Percentiles rank a stretch among this genome's conserved stretches.
phyloP scores from a whole-genome alignment of 1,140 invertebrate species.

The Drosophila willistoni region DNA sequence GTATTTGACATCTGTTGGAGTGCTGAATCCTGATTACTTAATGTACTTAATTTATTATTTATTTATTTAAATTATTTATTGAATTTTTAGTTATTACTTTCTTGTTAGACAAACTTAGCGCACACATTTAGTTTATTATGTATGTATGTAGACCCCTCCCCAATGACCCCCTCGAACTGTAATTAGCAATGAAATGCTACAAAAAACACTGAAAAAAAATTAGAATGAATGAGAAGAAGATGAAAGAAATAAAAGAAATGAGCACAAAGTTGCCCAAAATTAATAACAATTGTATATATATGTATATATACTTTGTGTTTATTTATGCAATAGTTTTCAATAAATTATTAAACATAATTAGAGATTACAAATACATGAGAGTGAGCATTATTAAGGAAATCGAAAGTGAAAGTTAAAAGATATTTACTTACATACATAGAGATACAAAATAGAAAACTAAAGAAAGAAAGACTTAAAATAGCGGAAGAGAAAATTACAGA shows the following conservation, averaged over 20 bases:
- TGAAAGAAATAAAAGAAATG: conserved; percentile 45
- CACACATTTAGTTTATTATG: conserved; percentile 67
- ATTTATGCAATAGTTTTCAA: conserved; percentile 59
- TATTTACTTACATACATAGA: conserved; percentile 8
- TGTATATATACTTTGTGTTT: conserved; percentile 34
- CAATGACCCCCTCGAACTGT: conserved; percentile 13
- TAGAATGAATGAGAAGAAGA: conserved; percentile 16
- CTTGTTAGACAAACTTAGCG: conserved; percentile 45
- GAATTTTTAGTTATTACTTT: conserved; percentile 36
- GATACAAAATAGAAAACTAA: conserved; percentile 5
- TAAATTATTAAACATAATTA: conserved; percentile 56
- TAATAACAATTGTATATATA: conserved; percentile 34
- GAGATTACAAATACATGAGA: conserved; percentile 47
- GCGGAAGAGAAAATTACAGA: not conserved
- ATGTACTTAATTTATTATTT: conserved; percentile 38
- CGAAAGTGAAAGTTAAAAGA: conserved; percentile 32
- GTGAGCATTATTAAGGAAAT: conserved; percentile 34
- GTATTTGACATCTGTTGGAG: conserved; percentile 45
- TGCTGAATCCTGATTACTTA: conserved; percentile 53
- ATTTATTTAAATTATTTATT: conserved; percentile 63
- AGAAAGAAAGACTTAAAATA: not conserved
- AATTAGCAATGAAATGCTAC: conserved; percentile 75
- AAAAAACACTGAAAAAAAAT: conserved; percentile 65
- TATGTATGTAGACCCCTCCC: conserved; percentile 31
- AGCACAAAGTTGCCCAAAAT: conserved; percentile 57